Evolutionary conservation across 2,797 vertebrate species (phyloP).

Genomic region (Tapirus indicus): DNA sequence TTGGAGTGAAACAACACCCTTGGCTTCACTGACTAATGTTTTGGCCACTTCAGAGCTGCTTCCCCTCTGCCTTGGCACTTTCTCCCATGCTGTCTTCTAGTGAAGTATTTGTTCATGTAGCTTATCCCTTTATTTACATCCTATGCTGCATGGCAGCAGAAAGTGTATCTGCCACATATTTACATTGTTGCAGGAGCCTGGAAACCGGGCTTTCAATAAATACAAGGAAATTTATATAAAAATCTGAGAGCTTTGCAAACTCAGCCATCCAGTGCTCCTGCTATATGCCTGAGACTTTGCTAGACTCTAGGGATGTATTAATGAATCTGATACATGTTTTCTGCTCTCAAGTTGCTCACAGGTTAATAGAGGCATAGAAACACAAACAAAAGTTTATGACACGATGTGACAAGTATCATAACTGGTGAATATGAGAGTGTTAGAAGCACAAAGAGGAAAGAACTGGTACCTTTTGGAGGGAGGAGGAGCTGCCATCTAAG

Average conservation of each 20-base stretch:
- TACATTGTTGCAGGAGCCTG: neutral
- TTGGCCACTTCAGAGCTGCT: neutral
- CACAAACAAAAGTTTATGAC: neutral
- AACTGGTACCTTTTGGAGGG: fast-evolving
- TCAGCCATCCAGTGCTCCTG: neutral
- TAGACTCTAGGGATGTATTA: neutral
- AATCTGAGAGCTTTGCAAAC: neutral
- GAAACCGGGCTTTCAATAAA: neutral
- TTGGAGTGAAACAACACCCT: too few species aligned
- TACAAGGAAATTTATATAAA: neutral
- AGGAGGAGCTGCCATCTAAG: too few species aligned
- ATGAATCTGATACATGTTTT: neutral
- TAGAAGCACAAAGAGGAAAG: neutral
- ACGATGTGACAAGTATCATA: neutral
- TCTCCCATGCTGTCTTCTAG: fast-evolving
- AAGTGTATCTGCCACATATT: neutral
- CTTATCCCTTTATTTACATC: neutral
- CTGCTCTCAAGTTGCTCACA: neutral
- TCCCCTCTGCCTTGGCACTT: neutral
- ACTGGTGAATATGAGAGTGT: neutral
- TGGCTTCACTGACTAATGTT: neutral
- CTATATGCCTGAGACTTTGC: neutral
- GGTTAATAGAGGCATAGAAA: too few species aligned
- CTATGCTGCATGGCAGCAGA: neutral
- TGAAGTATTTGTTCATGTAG: neutral